Base-by-base conservation (phyloP, 2,113 vertebrate species). In the Stictonetta naevosa region DNA sequence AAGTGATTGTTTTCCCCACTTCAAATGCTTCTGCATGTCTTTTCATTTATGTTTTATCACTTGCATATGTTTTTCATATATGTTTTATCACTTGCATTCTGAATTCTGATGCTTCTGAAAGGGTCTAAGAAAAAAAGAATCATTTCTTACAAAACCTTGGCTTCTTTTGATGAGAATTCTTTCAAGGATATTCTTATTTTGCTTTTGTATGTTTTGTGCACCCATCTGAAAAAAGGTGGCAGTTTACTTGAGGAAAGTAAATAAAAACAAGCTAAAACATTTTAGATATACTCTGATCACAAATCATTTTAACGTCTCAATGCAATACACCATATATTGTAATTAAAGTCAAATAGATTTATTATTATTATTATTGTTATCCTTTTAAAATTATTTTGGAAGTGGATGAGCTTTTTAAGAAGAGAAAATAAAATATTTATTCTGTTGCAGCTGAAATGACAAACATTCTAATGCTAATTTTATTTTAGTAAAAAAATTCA, bases 11-110 rank as follows among this genome's bases (percentile, higher is more conserved):
- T 96, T 97, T 91, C 59, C 53, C 53, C 33, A 90, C 91, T 97
- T 95, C 92, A 95, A 90, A 82, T 94, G 44, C 28, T 96, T 90
- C 75, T 83, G 42, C 21, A 33, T 91, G 64, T 11, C 77, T 96
- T 98, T 97, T 87, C 86, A 97, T 97, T 96, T 94, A 94, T 91
- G 42, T 92, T 97, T 97, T 86, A 96, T 95, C 67, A 87, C 59
- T 96, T 87, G 25, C 11, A 0, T 68, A n/a, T n/a, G n/a, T n/a
- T 96, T 98, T 97, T 87, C 86, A 97, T 97, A 96, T 94, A 94
- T 91, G 42, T 92, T 97, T 97, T 86, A 96, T 95, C 67, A 87
- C 59, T 96, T 87, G 25, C 11, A 0, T 68, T 83, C 58, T 69
- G 62, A 96, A 94, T 95, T 93, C 56, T 89, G 46, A 84, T 73